Base-by-base conservation (phyloP, 2,888 invertebrate species). In the Microchrysa polita region DNA sequence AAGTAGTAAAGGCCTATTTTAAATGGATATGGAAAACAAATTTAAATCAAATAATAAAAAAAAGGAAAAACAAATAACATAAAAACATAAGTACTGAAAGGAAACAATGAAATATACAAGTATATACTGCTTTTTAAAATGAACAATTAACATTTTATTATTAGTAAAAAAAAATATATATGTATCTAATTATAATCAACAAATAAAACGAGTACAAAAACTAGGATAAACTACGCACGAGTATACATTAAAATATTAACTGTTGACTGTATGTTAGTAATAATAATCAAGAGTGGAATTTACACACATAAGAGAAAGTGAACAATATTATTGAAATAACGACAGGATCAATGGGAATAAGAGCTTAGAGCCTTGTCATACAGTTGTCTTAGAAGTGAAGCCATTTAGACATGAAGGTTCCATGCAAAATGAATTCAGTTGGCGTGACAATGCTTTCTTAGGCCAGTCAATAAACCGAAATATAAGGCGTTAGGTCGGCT, bases 141-240 rank as follows among this genome's bases (percentile, higher is more conserved):
- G n/a, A n/a, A n/a, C 27, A 34, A 34, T 34, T 34, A 34, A 34
- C 7, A 34, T n/a, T n/a, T n/a, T n/a, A 34, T 7, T 34, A 34
- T 34, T 34, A 34, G 4, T n/a, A n/a, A n/a, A 7, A 34, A 20
- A 27, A 22, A 55, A 22, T 40, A 12, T 57, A 69, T 40, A 69
- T 69, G 12, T 34, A 34, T 34, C 4, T 7, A 34, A n/a, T n/a
- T 34, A 34, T 34, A 5, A 34, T 34, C 27, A 34, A 34, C 27
- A 34, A 2, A 34, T 44, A 65, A 65, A 65, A 48, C 20, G 65
- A 69, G 69, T 69, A 69, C 69, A 69, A 69, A 69, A 34, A 34
- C 7, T 34, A 34, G 27, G 27, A 34, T 34, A 52, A n/a, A 55
- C 55, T 20, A 34, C 27, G n/a, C n/a, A n/a, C n/a, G n/a, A n/a